phyloP scores from a whole-genome alignment of 2,113 vertebrate genomes.

The Xyrauchen texanus region DNA sequence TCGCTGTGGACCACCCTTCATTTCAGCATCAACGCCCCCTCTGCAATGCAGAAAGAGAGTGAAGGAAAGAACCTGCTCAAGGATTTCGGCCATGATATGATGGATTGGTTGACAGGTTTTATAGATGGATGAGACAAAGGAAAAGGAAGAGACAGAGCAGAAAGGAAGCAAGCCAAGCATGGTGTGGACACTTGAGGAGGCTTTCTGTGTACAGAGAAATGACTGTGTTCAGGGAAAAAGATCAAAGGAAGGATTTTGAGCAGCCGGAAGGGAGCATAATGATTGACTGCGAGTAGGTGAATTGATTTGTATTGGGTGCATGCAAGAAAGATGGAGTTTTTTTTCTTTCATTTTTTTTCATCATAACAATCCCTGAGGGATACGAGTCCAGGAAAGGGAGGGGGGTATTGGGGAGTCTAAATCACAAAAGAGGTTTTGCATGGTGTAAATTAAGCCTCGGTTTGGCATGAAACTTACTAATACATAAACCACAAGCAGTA shows the following conservation, averaged over 20 bases:
- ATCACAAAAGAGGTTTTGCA: constrained; percentile 3
- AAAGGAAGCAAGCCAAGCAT: constrained; percentile 8
- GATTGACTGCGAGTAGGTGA: constrained; percentile 51
- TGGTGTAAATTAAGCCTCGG: constrained; percentile 13
- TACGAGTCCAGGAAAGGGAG: background rate
- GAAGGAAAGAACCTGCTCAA: background rate
- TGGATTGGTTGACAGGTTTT: constrained; percentile 25
- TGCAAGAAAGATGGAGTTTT: constrained; percentile 30
- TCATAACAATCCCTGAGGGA: constrained; percentile 44
- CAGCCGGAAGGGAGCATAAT: constrained; percentile 40
- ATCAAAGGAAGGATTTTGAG: constrained; percentile 52
- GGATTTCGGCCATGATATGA: constrained; percentile 5
- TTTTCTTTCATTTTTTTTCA: constrained; percentile 24
- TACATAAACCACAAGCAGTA: background rate
- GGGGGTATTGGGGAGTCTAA: background rate
- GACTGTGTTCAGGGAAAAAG: constrained; percentile 19
- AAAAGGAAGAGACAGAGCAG: background rate
- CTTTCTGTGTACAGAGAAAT: constrained; percentile 24
- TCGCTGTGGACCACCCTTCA: background rate
- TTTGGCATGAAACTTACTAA: background rate
- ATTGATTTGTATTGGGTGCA: constrained; percentile 49
- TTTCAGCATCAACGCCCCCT: background rate
- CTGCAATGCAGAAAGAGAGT: constrained; percentile 11
- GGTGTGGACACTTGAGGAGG: constrained; percentile 24
- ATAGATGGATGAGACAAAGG: constrained; percentile 15